A percentile compares a stretch with the other conserved stretches of the same genome.
These are phyloP conservation scores for Atethmia centrago DNA, from an alignment of 2,888 invertebrate genomes.

Conservation along the genomic window DNA sequence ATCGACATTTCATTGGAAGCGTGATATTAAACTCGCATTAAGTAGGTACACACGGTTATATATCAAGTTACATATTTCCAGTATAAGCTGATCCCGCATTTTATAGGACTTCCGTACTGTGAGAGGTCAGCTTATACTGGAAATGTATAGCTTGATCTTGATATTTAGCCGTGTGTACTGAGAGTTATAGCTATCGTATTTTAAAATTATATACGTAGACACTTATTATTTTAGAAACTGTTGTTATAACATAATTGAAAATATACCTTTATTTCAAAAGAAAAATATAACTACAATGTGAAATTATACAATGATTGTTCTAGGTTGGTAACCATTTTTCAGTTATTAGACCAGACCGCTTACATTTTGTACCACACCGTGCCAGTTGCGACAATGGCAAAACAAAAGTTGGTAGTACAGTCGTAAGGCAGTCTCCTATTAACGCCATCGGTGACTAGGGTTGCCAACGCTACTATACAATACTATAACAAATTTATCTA, in stretches of 20 bases:
- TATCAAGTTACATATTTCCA: too few species aligned
- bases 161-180: too few species aligned
- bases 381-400: slow-evolving; percentile 33
- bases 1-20: background rate
- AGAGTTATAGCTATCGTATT: slow-evolving; percentile 10
- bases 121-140: too few species aligned
- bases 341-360: slow-evolving; percentile 19
- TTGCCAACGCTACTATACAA: too few species aligned
- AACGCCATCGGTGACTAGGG: background rate
- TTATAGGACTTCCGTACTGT: too few species aligned
- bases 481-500: too few species aligned
- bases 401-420: slow-evolving; percentile 12
- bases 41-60: too few species aligned
- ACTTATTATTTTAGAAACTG: background rate
- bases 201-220: background rate
- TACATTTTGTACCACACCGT: slow-evolving; percentile 39
- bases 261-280: slow-evolving; percentile 9
- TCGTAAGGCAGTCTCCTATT: background rate
- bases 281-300: slow-evolving; percentile 6
- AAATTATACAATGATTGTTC: slow-evolving; percentile 29
- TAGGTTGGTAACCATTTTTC: slow-evolving; percentile 15
- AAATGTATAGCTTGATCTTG: too few species aligned
- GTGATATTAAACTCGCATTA: background rate
- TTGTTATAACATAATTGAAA: slow-evolving; percentile 7
- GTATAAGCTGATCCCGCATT: too few species aligned